Conservation (phyloP, 2,797 vertebrate species). For the Chelmon rostratus region DNA sequence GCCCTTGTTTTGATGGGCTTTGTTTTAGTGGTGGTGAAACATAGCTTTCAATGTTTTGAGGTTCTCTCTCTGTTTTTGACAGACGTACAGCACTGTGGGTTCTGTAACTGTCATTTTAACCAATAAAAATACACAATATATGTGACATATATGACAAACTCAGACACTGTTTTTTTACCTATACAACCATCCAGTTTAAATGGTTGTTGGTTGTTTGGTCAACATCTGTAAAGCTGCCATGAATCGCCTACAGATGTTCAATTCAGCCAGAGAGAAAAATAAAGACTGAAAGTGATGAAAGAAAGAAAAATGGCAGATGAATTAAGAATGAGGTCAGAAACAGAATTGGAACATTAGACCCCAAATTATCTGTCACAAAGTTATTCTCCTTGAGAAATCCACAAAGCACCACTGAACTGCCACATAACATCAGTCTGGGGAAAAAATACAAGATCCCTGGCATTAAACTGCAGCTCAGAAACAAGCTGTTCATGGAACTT, state of each 20-base stretch:
- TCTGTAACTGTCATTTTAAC: not conserved
- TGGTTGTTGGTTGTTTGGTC: not conserved
- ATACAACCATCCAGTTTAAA: not conserved
- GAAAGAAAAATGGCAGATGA: not conserved
- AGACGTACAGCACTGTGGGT: too few relatives aligned
- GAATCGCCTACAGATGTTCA: not conserved
- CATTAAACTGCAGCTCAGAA: slow-evolving; percentile 2
- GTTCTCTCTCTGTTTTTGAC: not conserved
- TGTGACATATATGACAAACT: not conserved
- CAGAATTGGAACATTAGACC: slow-evolving; percentile 9
- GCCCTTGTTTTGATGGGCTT: slow-evolving; percentile 10
- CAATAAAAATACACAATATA: not conserved
- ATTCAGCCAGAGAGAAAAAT: not conserved
- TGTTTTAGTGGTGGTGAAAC: slow-evolving; percentile 2
- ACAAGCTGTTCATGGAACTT: not conserved
- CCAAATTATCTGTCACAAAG: slow-evolving; percentile 1
- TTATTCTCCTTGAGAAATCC: slow-evolving; percentile 5
- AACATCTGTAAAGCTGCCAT: not conserved
- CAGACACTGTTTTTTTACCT: not conserved
- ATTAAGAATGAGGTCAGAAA: slow-evolving; percentile 5
- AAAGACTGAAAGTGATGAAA: not conserved
- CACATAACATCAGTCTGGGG: not conserved
- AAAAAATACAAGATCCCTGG: not conserved
- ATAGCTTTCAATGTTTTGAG: not conserved
- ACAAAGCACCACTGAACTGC: not conserved